Evolutionary conservation across 2,797 vertebrate genomes (phyloP), one percentile per base, ranked within the genome.

Genomic region (Amniataba percoides): DNA sequence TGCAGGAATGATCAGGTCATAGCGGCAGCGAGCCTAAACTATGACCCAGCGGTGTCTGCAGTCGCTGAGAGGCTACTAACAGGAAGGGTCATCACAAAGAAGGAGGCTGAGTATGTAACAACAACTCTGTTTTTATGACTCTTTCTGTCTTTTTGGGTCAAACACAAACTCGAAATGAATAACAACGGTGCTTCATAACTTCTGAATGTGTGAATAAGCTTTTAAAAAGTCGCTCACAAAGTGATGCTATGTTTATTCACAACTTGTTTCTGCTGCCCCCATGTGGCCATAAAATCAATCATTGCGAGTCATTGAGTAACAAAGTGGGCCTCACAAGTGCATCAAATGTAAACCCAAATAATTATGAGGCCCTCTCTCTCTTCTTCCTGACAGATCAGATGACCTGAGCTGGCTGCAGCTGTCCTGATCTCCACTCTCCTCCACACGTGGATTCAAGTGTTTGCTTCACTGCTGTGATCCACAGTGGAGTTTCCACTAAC

Each of bases 11-110:
- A 95, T 36, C 78, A 83, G 2, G 97, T 97, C 62, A 93, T 94
- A 36, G 97, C 96, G 5, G 96, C 94, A 36, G 95, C 94, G 15
- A 96, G 96, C 81, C 87, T 97, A n/a, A 92, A 97, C 90, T 95
- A 88, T 0, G 97, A 97, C 85, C 97, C 96, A 9, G 87, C 91
- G 4, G 95, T 96, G 69, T 94, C 96, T 4, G 92, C 94, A 34
- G 92, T 97, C 4, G 96, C 96, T 7, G 96, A 97, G 85, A 88
- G 93, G 64, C 58, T 97, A 2, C 69, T 87, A 42, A 57, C 87
- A 1, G 96, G 96, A 77, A 94, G 89, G 69, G 73, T 74, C 74
- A 96, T 97, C 83, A 94, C 96, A 5, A 97, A 94, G 86, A 84
- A 91, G 68, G 96, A 97, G 77, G 97, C 95, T 55, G 86, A 94